phyloP scores from a whole-genome alignment of 2,888 invertebrate genomes.

The Drosophila mimetica region DNA sequence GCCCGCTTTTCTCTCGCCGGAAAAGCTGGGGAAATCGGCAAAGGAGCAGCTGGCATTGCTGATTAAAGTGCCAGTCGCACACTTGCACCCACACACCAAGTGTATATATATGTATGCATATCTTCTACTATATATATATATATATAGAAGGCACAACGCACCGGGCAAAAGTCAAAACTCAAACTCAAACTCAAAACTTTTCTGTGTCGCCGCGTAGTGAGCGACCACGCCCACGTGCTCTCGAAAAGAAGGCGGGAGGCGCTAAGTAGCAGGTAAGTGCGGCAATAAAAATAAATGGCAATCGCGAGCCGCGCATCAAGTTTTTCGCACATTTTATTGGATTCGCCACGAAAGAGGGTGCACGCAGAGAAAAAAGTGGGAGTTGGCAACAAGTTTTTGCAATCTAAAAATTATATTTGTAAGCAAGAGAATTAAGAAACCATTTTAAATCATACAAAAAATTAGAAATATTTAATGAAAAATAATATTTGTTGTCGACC shows the following conservation, averaged over 20 bases:
- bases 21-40: constrained; percentile 1
- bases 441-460: too few species aligned
- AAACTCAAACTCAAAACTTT: constrained; percentile 38
- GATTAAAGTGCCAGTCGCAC: constrained; percentile 56
- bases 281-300: constrained; percentile 64
- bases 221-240: constrained; percentile 26
- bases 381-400: neutral
- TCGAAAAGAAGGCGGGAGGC: constrained; percentile 22
- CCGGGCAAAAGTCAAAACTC: constrained; percentile 47
- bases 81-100: neutral
- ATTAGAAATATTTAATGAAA: neutral
- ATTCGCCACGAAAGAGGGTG: constrained; percentile 14
- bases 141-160: constrained; percentile 1
- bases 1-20: neutral
- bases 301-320: constrained; percentile 54
- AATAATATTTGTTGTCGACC: too few species aligned
- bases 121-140: neutral
- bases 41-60: constrained; percentile 51
- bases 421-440: too few species aligned
- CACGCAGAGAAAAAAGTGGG: constrained; percentile 1
- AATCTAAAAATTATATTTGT: too few species aligned
- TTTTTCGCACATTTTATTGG: constrained; percentile 52
- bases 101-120: neutral
- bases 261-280: constrained; percentile 66
- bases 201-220: constrained; percentile 15